These are phyloP conservation scores for Microcebus griseorufus DNA, from an alignment of 2,113 vertebrate genomes.

Conservation along the genomic window DNA sequence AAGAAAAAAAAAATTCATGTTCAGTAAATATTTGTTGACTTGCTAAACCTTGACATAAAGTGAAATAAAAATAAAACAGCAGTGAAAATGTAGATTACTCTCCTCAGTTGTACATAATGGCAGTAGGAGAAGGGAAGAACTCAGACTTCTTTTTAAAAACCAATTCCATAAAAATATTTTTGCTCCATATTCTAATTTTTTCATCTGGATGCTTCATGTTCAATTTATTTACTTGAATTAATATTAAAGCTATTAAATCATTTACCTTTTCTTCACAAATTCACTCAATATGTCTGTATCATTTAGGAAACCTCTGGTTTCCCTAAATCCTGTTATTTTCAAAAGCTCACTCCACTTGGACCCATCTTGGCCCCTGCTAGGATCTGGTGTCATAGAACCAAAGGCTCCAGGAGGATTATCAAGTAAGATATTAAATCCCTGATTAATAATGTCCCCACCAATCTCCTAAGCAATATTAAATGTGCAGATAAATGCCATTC, in stretches of 20 bases:
- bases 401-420: not conserved
- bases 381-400: not conserved
- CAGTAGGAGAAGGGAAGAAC: accelerated
- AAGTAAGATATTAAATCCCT: not conserved
- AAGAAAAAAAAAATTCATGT: not conserved
- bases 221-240: not conserved
- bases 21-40: not conserved
- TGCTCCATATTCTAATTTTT: not conserved
- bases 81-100: not conserved
- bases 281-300: not conserved
- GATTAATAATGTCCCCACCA: not conserved
- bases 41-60: not conserved
- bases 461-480: not conserved
- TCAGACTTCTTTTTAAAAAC: not conserved
- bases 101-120: not conserved
- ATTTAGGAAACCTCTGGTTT: not conserved
- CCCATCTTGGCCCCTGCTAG: not conserved
- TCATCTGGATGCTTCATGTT: not conserved
- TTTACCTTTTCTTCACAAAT: not conserved
- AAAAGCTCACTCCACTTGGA: not conserved
- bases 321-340: not conserved
- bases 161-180: not conserved
- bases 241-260: not conserved
- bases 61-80: not conserved
- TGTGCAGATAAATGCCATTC: not conserved